Percentiles rank a stretch among this genome's conserved stretches.
Conservation (phyloP, 2,888 invertebrate species). For the Eupithecia subfuscata region DNA sequence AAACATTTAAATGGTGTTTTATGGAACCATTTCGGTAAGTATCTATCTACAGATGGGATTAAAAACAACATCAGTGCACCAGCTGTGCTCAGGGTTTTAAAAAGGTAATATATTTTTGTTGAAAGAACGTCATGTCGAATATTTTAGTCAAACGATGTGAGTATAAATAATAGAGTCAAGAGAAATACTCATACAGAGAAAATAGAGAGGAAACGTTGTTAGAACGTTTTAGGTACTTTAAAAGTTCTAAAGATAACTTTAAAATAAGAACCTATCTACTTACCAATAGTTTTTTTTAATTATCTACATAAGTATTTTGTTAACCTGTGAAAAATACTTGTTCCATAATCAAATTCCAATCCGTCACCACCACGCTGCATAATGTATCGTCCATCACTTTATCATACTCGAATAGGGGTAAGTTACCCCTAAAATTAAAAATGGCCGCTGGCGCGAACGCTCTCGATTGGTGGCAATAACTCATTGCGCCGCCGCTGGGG, state of each 20-base stretch:
- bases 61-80: conserved; percentile 14
- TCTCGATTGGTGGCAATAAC: conserved; percentile 81
- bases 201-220: too few species aligned
- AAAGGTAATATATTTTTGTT: conserved; percentile 2
- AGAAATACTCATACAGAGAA: too few species aligned
- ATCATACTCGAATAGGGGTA: conserved; percentile 72
- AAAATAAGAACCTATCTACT: too few species aligned
- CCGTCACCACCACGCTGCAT: conserved; percentile 39
- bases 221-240: too few species aligned
- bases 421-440: conserved; percentile 82
- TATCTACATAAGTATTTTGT: too few species aligned
- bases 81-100: background rate
- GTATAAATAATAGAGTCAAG: too few species aligned
- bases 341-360: conserved; percentile 30
- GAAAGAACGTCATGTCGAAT: background rate
- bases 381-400: conserved; percentile 40
- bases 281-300: too few species aligned
- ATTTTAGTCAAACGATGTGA: too few species aligned
- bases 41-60: conserved; percentile 11
- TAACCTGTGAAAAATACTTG: too few species aligned
- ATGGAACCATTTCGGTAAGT: conserved; percentile 15
- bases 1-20: conserved; percentile 13
- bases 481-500: conserved; percentile 77
- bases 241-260: too few species aligned
- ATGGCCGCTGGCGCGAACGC: conserved; percentile 77